A percentile compares a stretch with the other conserved stretches of the same genome.
Conservation (phyloP, 2,113 vertebrate species). For the Myrmophylax atrothorax region DNA sequence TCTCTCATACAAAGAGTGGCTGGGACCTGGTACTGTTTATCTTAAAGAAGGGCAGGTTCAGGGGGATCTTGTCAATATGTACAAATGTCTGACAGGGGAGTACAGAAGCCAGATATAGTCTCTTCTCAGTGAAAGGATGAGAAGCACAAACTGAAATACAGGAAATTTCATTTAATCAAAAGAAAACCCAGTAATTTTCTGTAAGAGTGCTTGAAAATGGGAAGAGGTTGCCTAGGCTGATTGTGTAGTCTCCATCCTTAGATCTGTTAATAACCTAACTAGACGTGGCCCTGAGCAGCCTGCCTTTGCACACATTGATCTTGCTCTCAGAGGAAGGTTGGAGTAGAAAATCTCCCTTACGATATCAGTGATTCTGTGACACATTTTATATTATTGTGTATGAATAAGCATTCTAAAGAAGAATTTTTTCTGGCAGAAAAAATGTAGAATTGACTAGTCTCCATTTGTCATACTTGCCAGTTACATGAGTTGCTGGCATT, state of each 20-base stretch:
- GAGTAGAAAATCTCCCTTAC: neutral
- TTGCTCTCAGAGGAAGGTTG: neutral
- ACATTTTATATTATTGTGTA: neutral
- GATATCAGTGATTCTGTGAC: neutral
- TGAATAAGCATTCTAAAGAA: neutral
- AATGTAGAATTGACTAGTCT: neutral
- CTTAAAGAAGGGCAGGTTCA: neutral
- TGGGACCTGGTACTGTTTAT: neutral
- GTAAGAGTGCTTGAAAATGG: neutral
- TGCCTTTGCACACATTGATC: neutral
- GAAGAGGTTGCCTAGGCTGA: neutral
- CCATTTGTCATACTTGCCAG: neutral
- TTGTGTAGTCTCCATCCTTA: neutral
- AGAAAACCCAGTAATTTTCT: neutral
- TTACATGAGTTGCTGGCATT: neutral
- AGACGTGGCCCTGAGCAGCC: neutral
- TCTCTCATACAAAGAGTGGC: neutral
- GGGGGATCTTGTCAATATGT: neutral
- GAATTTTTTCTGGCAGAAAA: neutral
- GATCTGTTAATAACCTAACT: neutral
- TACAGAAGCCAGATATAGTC: neutral
- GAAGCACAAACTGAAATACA: neutral
- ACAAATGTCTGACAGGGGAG: neutral
- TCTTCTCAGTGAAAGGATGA: neutral
- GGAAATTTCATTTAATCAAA: neutral